Conservation (phyloP, 2,888 invertebrate species). For the Metopia argyrocephala region DNA sequence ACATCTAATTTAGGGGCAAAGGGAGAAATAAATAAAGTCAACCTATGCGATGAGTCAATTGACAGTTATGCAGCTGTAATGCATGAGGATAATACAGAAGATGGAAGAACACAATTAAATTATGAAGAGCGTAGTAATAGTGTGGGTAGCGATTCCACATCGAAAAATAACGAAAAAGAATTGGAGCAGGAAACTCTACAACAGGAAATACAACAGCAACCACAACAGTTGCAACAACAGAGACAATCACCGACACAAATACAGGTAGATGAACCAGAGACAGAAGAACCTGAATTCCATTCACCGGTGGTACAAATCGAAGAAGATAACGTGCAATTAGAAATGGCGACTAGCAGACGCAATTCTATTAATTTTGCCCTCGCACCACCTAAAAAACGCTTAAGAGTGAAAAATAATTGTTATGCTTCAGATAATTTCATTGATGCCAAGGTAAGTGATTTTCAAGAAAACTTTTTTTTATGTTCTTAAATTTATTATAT, state of each 20-base stretch:
- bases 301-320: slow-evolving; percentile 57
- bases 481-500: no score
- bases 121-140: slow-evolving; percentile 55
- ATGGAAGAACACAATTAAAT: slow-evolving; percentile 59
- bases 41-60: slow-evolving; percentile 67
- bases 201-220: not conserved
- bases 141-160: slow-evolving; percentile 46
- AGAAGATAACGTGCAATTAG: slow-evolving; percentile 33
- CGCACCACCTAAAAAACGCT: slow-evolving; percentile 60
- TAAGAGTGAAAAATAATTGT: slow-evolving; percentile 52
- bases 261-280: not conserved
- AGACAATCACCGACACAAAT: slow-evolving; percentile 13
- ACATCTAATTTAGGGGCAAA: slow-evolving; percentile 58
- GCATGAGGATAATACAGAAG: slow-evolving; percentile 58
- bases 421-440: slow-evolving; percentile 52
- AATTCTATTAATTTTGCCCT: slow-evolving; percentile 54
- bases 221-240: not conserved
- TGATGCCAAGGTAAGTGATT: slow-evolving; percentile 56
- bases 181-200: slow-evolving; percentile 30
- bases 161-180: slow-evolving; percentile 58
- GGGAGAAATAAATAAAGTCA: slow-evolving; percentile 65
- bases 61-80: slow-evolving; percentile 65
- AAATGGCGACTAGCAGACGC: slow-evolving; percentile 21
- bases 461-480: no score
- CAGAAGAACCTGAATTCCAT: slow-evolving; percentile 24